phyloP scores from a whole-genome alignment of 1,140 invertebrate species.

The Pseudobourletiella spinata region DNA sequence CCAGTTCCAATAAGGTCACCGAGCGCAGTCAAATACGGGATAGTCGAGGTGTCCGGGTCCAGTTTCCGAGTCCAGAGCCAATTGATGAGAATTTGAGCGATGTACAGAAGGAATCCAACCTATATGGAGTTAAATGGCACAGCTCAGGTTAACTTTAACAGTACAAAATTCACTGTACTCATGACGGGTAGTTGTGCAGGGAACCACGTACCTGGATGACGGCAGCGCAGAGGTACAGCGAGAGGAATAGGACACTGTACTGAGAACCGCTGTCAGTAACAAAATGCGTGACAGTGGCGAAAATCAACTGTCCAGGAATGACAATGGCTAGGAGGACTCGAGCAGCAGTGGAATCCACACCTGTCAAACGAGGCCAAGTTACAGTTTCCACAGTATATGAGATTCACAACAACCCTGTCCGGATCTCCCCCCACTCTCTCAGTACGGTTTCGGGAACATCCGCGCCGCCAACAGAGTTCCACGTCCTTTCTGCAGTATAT shows the following conservation, averaged over 20 bases:
- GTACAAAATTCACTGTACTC: no score
- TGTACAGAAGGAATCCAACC: constrained; percentile 66
- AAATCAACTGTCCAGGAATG: constrained; percentile 84
- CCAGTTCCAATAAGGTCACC: constrained; percentile 86
- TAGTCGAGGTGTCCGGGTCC: constrained; percentile 95
- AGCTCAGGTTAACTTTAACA: no score
- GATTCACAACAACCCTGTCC: neutral
- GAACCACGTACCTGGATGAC: constrained; percentile 39
- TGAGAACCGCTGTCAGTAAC: constrained; percentile 49
- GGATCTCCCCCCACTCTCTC: no score
- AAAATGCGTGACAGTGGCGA: constrained; percentile 71
- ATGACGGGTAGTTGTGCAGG: no score
- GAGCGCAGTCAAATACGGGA: constrained; percentile 87
- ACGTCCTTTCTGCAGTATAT: no score
- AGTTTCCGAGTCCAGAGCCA: constrained; percentile 83
- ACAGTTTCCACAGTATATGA: neutral
- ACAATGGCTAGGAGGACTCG: constrained; percentile 76
- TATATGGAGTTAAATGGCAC: no score
- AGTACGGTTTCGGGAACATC: no score
- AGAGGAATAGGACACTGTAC: constrained; percentile 52
- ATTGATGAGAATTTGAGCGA: constrained; percentile 77
- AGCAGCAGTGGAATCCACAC: constrained; percentile 53
- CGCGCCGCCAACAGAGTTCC: no score
- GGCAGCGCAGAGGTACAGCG: constrained; percentile 57
- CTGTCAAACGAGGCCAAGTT: constrained; percentile 3